Percentiles rank a stretch among this genome's conserved stretches.
Conservation (phyloP, 1,140 invertebrate species). For the Globodera rostochiensis region DNA sequence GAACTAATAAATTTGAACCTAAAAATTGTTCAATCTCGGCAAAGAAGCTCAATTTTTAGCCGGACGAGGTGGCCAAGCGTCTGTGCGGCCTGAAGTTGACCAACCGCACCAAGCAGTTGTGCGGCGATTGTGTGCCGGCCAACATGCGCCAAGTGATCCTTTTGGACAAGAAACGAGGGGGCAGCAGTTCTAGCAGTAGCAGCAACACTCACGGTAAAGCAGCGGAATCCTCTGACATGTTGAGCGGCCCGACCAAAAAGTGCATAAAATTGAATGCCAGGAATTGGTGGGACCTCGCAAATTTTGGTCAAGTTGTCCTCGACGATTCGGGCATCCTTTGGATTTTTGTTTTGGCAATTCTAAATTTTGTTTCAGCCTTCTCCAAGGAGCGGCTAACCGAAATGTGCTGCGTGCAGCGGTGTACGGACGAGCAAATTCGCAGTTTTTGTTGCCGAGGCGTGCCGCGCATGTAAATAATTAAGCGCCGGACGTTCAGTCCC, state of each 20-base stretch:
- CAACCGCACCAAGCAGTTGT: slow-evolving; percentile 23
- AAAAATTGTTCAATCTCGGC: not conserved
- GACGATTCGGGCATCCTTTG: too few relatives aligned
- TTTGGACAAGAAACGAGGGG: slow-evolving; percentile 20
- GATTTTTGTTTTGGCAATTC: too few relatives aligned
- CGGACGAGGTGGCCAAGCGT: not conserved
- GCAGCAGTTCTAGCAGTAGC: not conserved
- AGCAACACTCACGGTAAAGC: not conserved
- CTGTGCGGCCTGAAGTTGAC: slow-evolving; percentile 26
- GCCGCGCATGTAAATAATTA: too few relatives aligned
- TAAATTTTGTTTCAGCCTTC: too few relatives aligned
- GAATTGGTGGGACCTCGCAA: too few relatives aligned
- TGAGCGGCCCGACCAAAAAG: too few relatives aligned
- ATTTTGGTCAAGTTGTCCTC: too few relatives aligned
- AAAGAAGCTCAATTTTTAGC: not conserved
- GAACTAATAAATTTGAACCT: too few relatives aligned
- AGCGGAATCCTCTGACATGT: not conserved
- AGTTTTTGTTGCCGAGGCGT: slow-evolving; percentile 4
- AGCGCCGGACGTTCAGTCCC: too few relatives aligned
- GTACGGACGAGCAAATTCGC: slow-evolving; percentile 19
- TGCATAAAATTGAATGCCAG: too few relatives aligned
- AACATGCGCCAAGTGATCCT: slow-evolving; percentile 27
- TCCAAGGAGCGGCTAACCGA: slow-evolving; percentile 24
- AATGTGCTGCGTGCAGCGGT: slow-evolving; percentile 29
- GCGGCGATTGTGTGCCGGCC: slow-evolving; percentile 20